Percentiles rank a stretch among this genome's conserved stretches.
Conservation (phyloP, 2,113 vertebrate genomes). For the Axis porcinus region DNA sequence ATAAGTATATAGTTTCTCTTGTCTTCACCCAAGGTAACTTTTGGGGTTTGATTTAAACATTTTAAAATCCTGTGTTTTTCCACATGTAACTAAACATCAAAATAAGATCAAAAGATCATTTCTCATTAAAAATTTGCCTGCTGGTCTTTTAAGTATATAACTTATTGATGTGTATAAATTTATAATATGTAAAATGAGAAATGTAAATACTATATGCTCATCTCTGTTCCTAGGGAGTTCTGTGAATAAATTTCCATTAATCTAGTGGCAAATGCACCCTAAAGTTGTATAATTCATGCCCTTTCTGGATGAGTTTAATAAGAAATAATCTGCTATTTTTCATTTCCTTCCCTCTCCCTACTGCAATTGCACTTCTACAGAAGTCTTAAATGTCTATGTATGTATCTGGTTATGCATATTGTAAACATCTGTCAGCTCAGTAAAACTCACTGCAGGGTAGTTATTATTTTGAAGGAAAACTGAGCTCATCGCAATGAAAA, state of each 20-base stretch:
- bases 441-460: neutral
- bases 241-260: conserved; percentile 69
- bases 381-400: conserved; percentile 46
- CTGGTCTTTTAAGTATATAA: conserved; percentile 33
- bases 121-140: conserved; percentile 5
- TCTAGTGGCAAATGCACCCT: conserved; percentile 22
- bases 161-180: conserved; percentile 25
- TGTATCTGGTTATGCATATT: conserved; percentile 39
- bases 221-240: conserved; percentile 51
- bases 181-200: conserved; percentile 52
- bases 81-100: neutral
- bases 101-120: conserved; percentile 36
- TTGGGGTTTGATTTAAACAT: neutral
- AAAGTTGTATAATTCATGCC: conserved; percentile 43
- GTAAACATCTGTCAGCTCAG: conserved; percentile 48
- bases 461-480: conserved; percentile 41
- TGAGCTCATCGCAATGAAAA: conserved; percentile 20
- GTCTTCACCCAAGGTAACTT: neutral
- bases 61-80: neutral
- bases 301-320: conserved; percentile 38
- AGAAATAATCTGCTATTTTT: conserved; percentile 46
- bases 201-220: conserved; percentile 43
- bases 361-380: neutral
- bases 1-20: neutral
- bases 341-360: conserved; percentile 1